A percentile compares a stretch with the other conserved stretches of the same genome.
These are phyloP conservation scores for Rhinogobius similis DNA, from an alignment of 2,113 vertebrate genomes.

Conservation along the genomic window DNA sequence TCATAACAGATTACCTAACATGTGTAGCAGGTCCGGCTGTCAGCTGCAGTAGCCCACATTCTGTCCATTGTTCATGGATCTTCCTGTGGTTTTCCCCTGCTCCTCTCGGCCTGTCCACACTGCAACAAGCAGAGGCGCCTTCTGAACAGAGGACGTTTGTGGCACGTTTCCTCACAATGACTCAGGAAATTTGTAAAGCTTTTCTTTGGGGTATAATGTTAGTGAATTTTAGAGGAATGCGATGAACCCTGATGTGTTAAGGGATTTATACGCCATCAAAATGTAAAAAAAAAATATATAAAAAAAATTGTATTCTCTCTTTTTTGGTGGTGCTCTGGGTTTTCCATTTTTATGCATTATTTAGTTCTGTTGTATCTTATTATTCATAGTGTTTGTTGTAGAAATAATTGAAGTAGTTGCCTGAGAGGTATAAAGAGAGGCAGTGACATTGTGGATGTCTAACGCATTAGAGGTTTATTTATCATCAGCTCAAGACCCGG, in stretches of 20 bases:
- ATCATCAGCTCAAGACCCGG: no score
- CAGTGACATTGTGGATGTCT: no score
- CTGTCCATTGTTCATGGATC: slow-evolving; percentile 68
- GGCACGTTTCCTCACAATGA: slow-evolving; percentile 19
- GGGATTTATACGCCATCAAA: no score
- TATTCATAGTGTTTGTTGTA: no score
- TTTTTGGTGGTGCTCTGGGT: no score
- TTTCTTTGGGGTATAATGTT: slow-evolving; percentile 8
- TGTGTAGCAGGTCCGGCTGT: slow-evolving; percentile 57
- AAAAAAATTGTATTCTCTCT: no score
- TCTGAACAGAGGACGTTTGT: slow-evolving; percentile 36
- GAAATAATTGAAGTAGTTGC: no score
- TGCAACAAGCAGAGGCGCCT: slow-evolving; percentile 50
- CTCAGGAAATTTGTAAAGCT: background rate
- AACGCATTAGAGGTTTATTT: no score
- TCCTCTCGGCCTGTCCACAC: slow-evolving; percentile 34
- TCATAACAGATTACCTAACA: slow-evolving; percentile 77
- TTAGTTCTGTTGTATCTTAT: no score
- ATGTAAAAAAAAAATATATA: no score
- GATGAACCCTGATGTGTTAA: background rate
- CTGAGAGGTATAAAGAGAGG: no score
- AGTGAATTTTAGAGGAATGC: background rate
- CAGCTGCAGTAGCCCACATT: slow-evolving; percentile 55
- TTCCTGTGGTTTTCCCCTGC: slow-evolving; percentile 66
- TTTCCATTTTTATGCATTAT: no score